phyloP scores from a whole-genome alignment of 2,888 invertebrate genomes.

The Eupithecia inturbata region DNA sequence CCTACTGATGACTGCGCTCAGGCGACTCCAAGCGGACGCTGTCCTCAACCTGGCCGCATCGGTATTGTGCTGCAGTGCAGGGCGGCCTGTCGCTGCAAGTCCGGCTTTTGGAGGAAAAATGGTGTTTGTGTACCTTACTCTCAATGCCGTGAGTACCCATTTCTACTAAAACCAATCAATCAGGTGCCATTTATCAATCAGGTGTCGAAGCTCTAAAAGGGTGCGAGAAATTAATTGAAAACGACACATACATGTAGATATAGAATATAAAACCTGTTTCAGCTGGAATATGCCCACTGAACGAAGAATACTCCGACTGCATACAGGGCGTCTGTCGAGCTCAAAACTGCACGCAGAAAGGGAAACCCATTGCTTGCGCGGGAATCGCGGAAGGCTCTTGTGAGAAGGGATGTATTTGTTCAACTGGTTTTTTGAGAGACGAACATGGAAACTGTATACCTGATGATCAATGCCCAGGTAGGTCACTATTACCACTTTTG shows the following conservation, averaged over 20 bases:
- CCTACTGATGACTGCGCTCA: constrained; percentile 56
- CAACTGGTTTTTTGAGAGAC: constrained; percentile 30
- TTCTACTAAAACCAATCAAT: background rate
- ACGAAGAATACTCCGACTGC: constrained; percentile 6
- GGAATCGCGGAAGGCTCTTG: background rate
- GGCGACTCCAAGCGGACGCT: constrained; percentile 49
- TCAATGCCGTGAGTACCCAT: constrained; percentile 52
- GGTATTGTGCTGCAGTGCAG: constrained; percentile 47
- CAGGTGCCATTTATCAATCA: background rate
- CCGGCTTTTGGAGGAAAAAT: constrained; percentile 52
- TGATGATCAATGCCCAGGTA: constrained; percentile 14
- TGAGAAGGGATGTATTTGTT: constrained; percentile 37
- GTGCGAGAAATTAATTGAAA: background rate
- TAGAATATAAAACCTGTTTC: background rate
- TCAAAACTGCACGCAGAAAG: constrained; percentile 7
- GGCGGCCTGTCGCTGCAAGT: constrained; percentile 55
- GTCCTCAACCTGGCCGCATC: constrained; percentile 47
- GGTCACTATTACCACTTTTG: too few species aligned
- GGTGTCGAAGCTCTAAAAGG: background rate
- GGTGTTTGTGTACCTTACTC: constrained; percentile 57
- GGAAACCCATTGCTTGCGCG: background rate
- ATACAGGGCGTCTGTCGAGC: constrained; percentile 1
- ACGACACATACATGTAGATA: background rate
- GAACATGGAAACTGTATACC: constrained; percentile 34
- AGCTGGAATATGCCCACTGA: constrained; percentile 16